Percentiles rank a stretch among this genome's conserved stretches.
Conservation (phyloP, 2,113 vertebrate genomes). For the Eublepharis macularius region DNA sequence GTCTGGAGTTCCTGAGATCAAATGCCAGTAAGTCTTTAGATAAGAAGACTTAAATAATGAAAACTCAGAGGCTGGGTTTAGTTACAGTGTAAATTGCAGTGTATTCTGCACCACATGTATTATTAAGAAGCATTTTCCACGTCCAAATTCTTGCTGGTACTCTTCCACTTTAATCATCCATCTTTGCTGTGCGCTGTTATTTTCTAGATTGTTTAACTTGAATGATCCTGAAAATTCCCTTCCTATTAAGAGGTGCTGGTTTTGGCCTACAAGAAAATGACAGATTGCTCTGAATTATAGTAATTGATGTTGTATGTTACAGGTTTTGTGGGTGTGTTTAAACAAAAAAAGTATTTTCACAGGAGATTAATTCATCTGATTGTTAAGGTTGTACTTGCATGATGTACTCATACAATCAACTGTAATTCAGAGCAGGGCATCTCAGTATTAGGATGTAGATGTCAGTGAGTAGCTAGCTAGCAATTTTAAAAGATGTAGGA, state of each 20-base stretch:
- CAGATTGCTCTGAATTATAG: not conserved
- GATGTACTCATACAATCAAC: not conserved
- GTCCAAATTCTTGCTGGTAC: not conserved
- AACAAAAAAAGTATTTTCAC: not conserved
- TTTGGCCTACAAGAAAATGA: not conserved
- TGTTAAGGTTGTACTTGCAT: not conserved
- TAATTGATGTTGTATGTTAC: not conserved
- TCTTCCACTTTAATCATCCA: not conserved
- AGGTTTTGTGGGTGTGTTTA: not conserved
- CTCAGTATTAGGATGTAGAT: not conserved
- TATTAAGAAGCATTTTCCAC: not conserved
- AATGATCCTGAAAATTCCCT: not conserved
- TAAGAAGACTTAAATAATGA: not conserved
- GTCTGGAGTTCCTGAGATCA: not conserved
- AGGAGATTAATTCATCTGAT: not conserved
- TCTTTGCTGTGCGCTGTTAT: not conserved
- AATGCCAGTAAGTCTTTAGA: not conserved
- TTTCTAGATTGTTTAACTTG: slow-evolving; percentile 15
- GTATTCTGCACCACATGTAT: not conserved
- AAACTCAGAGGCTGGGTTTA: not conserved
- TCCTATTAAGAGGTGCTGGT: not conserved
- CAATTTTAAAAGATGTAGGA: not conserved
- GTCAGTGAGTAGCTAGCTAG: not conserved
- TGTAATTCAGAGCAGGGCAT: not conserved
- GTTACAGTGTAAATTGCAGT: not conserved